phyloP scores from a whole-genome alignment of 2,113 vertebrate species.

The Toxostoma redivivum region DNA sequence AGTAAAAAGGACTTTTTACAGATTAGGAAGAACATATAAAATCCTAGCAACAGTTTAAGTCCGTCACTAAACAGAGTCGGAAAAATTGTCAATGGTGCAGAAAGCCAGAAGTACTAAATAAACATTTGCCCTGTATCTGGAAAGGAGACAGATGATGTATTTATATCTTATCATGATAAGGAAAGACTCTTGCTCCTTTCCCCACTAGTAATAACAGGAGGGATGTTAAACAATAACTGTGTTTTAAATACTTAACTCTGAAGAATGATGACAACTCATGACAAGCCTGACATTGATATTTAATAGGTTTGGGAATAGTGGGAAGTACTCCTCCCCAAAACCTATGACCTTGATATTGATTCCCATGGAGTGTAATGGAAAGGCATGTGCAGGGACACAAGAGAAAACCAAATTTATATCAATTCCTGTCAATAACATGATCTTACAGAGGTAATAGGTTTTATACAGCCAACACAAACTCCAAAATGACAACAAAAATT shows the following conservation, averaged over 20 bases:
- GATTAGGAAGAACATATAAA: neutral
- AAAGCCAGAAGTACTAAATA: constrained; percentile 28
- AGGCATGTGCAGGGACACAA: neutral
- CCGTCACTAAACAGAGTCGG: neutral
- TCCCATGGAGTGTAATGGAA: neutral
- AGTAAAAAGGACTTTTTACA: neutral
- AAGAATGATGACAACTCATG: neutral
- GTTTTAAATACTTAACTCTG: constrained; percentile 3
- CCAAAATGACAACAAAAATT: neutral
- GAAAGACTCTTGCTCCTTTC: constrained; percentile 18
- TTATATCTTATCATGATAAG: constrained; percentile 3
- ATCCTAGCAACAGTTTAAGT: constrained; percentile 41
- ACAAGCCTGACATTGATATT: neutral
- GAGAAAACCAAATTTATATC: neutral
- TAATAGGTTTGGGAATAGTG: neutral
- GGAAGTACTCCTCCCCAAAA: neutral
- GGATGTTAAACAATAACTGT: constrained; percentile 43
- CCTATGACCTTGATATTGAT: neutral
- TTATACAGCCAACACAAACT: neutral
- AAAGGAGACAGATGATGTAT: constrained; percentile 24
- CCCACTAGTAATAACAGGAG: neutral
- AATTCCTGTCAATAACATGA: neutral
- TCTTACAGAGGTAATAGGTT: neutral
- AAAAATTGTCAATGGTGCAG: constrained; percentile 23
- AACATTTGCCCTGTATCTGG: constrained; percentile 21